A percentile compares a stretch with the other conserved stretches of the same genome.
These are phyloP conservation scores for Pseudomyrmex pallidus DNA, from an alignment of 1,140 invertebrate genomes.

Conservation along the genomic window DNA sequence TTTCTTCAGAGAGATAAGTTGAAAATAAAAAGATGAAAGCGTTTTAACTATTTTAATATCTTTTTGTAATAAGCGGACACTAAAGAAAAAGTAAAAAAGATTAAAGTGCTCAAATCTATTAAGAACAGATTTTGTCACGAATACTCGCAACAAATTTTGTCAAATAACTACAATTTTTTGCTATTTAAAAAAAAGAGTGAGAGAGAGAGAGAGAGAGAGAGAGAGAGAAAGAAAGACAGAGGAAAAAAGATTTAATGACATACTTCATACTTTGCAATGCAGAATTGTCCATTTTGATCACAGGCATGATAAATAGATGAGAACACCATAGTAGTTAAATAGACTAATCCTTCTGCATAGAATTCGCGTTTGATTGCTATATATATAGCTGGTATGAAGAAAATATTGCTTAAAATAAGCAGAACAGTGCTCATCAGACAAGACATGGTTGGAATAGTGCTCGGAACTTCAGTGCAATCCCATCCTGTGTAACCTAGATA, in stretches of 20 bases:
- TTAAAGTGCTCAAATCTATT: no score
- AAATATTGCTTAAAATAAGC: slow-evolving; percentile 94
- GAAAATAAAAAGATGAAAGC: no score
- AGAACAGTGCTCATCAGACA: slow-evolving; percentile 90
- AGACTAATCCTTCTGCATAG: slow-evolving; percentile 93
- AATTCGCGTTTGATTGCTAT: slow-evolving; percentile 91
- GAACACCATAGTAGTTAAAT: slow-evolving; percentile 94
- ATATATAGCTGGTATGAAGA: slow-evolving; percentile 94
- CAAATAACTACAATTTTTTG: no score
- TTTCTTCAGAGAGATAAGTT: no score
- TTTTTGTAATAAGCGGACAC: no score
- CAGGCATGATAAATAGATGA: slow-evolving; percentile 94
- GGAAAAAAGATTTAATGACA: neutral
- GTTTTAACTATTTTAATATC: no score
- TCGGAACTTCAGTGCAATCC: slow-evolving; percentile 92
- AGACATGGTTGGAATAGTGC: slow-evolving; percentile 88
- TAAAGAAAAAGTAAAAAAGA: no score
- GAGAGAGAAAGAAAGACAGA: neutral
- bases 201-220: neutral
- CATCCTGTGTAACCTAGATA: slow-evolving; percentile 89
- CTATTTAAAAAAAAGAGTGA: neutral
- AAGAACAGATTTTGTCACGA: no score
- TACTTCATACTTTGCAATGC: slow-evolving; percentile 83
- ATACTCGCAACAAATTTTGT: no score
- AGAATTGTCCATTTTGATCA: slow-evolving; percentile 86